Percentiles rank a stretch among this genome's conserved stretches.
phyloP scores from a whole-genome alignment of 2,113 vertebrate species.

The Sinosuthora webbiana region DNA sequence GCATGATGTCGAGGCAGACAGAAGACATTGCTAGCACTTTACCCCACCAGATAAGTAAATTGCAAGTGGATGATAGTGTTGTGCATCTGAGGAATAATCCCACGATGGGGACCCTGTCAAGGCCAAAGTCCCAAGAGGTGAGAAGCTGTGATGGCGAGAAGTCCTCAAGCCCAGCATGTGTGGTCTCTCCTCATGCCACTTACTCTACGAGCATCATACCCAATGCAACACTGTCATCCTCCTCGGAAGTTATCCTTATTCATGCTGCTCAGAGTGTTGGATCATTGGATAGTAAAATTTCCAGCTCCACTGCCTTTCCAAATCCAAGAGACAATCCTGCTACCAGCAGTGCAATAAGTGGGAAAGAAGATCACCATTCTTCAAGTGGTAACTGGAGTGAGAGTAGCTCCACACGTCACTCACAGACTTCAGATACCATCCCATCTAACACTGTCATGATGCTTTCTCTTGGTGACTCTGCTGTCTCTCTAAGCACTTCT shows the following conservation, averaged over 20 bases:
- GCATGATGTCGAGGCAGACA: conserved; percentile 67
- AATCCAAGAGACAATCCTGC: conserved; percentile 65
- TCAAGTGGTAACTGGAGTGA: conserved; percentile 68
- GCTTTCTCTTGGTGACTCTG: conserved; percentile 71
- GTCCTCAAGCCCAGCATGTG: conserved; percentile 72
- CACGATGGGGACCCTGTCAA: conserved; percentile 55
- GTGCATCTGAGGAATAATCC: conserved; percentile 77
- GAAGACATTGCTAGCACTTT: conserved; percentile 68
- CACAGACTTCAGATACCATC: conserved; percentile 63
- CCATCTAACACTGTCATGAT: conserved; percentile 56
- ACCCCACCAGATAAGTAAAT: conserved; percentile 73
- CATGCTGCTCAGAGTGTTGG: conserved; percentile 72
- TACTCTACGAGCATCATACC: conserved; percentile 89
- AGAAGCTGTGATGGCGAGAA: conserved; percentile 73
- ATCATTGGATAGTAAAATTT: conserved; percentile 52
- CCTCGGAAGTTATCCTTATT: conserved; percentile 85
- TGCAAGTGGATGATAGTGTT: conserved; percentile 78
- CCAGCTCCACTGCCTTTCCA: conserved; percentile 57
- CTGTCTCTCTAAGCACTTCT: conserved; percentile 57
- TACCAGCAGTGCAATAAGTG: not conserved
- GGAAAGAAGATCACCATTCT: conserved; percentile 60
- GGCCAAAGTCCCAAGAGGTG: conserved; percentile 88
- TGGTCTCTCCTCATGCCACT: conserved; percentile 87
- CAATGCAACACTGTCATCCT: conserved; percentile 86
- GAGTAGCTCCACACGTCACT: conserved; percentile 47